A percentile compares a stretch with the other conserved stretches of the same genome.
These are phyloP conservation scores for Crambe crambe DNA, from an alignment of 37 sponge, comb jelly and placozoan species.

Conservation along the genomic window DNA sequence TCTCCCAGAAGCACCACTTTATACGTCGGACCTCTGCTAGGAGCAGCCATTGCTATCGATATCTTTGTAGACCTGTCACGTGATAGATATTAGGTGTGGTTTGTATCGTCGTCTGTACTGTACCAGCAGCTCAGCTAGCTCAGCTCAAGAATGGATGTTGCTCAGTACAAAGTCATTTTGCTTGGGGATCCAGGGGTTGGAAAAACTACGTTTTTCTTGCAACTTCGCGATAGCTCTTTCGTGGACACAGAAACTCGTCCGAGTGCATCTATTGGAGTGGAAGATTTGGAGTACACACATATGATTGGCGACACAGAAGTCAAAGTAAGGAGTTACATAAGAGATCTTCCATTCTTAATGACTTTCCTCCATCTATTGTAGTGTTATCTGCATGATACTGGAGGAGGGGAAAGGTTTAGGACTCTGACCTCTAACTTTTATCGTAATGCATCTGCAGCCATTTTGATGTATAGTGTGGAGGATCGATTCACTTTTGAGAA, in stretches of 20 bases:
- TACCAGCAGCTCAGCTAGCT: background rate
- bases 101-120: background rate
- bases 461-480: constrained; percentile 76
- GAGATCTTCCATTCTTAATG: background rate
- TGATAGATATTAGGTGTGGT: background rate
- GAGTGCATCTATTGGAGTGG: constrained; percentile 25
- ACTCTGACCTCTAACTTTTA: constrained; percentile 74
- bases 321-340: background rate
- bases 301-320: constrained; percentile 20
- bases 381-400: constrained; percentile 75
- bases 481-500: constrained; percentile 51
- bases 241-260: constrained; percentile 36
- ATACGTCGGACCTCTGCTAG: constrained; percentile 76
- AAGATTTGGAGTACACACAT: constrained; percentile 17
- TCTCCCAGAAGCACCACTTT: constrained; percentile 89
- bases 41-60: constrained; percentile 41
- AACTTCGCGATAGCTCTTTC: constrained; percentile 27
- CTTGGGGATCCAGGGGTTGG: constrained; percentile 71
- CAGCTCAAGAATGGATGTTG: background rate
- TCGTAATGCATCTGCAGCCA: constrained; percentile 65
- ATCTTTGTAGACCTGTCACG: no score
- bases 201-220: constrained; percentile 64
- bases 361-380: background rate
- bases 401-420: constrained; percentile 75
- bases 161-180: constrained; percentile 57